Evolutionary conservation across 1,140 invertebrate genomes (phyloP).

Genomic region (Drosophila mayri): DNA sequence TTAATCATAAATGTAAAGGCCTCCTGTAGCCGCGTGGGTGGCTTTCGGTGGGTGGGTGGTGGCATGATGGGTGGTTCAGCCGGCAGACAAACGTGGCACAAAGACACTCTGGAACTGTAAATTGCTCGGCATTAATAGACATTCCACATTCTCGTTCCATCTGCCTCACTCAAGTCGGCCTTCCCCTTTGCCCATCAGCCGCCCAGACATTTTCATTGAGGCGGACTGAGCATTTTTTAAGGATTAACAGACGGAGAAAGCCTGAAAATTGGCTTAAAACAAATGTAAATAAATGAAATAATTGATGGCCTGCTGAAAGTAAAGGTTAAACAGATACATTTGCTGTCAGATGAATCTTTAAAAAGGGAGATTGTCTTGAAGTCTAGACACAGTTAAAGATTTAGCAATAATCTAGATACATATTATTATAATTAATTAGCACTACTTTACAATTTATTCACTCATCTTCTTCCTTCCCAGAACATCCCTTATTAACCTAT

Average conservation of each 20-base stretch:
- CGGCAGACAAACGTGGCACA: constrained; percentile 36
- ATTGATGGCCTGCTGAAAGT: constrained; percentile 20
- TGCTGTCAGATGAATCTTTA: constrained; percentile 15
- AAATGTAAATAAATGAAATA: constrained; percentile 43
- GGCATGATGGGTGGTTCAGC: constrained; percentile 40
- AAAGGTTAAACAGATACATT: constrained; percentile 31
- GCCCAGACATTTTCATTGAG: constrained; percentile 34
- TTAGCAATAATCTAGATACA: too few species aligned
- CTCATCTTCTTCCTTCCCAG: too few species aligned
- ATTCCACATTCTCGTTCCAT: neutral
- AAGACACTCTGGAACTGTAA: constrained; percentile 71
- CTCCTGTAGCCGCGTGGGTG: constrained; percentile 35
- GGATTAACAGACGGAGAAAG: constrained; percentile 27
- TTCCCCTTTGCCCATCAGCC: neutral
- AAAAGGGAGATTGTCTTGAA: neutral
- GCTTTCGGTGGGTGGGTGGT: constrained; percentile 7
- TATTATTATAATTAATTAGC: neutral
- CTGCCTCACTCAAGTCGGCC: neutral
- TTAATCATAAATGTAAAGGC: constrained; percentile 78
- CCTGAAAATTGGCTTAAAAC: constrained; percentile 29
- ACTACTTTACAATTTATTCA: too few species aligned
- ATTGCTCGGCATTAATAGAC: constrained; percentile 72
- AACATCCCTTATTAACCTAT: constrained; percentile 21
- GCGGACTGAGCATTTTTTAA: constrained; percentile 29
- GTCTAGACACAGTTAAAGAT: neutral